Conservation (phyloP, 2,113 vertebrate species). For the Hemiscyllium ocellatum region DNA sequence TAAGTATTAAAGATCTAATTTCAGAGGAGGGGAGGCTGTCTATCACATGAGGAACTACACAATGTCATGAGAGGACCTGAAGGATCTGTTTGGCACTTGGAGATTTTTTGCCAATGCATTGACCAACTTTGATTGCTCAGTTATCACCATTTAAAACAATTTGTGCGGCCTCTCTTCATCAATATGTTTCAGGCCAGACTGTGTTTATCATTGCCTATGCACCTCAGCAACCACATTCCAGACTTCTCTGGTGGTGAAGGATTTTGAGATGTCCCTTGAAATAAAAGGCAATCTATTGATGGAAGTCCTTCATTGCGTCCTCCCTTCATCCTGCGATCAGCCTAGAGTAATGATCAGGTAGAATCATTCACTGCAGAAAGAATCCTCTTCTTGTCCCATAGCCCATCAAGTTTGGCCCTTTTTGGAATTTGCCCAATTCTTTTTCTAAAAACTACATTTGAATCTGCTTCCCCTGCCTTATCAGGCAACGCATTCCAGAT, state of each 20-base stretch:
- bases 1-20: too few relatives aligned
- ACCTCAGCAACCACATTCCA: not conserved
- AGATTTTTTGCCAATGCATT: not conserved
- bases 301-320: not conserved
- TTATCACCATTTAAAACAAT: not conserved
- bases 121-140: not conserved
- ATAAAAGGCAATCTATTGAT: not conserved
- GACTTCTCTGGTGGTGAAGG: not conserved
- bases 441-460: not conserved
- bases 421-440: accelerated
- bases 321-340: not conserved
- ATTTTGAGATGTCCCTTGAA: not conserved
- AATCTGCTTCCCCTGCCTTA: not conserved
- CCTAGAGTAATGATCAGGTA: not conserved
- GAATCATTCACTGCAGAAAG: not conserved
- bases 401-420: not conserved
- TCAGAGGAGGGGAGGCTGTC: too few relatives aligned
- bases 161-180: not conserved
- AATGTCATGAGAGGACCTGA: not conserved
- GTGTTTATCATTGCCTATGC: not conserved
- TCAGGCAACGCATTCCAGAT: not conserved
- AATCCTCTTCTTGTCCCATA: not conserved
- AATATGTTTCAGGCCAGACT: not conserved
- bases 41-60: too few relatives aligned
- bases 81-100: not conserved